Evolutionary conservation across 2,888 invertebrate genomes (phyloP).

Genomic region (Pseudococcus jackbeardsleyi): DNA sequence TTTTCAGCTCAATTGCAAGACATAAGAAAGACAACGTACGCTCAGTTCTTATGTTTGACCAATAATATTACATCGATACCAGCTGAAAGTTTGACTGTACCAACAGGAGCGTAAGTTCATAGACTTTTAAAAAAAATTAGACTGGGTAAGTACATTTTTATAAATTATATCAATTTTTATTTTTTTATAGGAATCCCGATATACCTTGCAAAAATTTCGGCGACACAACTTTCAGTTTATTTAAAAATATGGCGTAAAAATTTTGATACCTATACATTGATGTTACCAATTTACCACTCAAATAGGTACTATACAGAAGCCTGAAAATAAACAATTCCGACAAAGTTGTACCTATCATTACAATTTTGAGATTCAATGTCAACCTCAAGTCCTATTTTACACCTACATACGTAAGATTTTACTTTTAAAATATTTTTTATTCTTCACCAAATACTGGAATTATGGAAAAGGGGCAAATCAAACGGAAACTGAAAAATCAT

Average conservation of each 20-base stretch:
- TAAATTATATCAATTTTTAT: not conserved
- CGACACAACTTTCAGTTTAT: not conserved
- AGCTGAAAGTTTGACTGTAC: slow-evolving; percentile 67
- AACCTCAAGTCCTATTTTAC: too few relatives aligned
- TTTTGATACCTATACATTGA: not conserved
- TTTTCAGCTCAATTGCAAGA: slow-evolving; percentile 77
- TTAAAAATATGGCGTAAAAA: not conserved
- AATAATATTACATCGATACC: slow-evolving; percentile 78
- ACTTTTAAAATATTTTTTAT: too few relatives aligned
- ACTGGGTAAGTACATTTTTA: not conserved
- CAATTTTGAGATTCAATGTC: not conserved
- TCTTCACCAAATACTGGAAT: too few relatives aligned
- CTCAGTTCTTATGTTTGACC: slow-evolving; percentile 84
- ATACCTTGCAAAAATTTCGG: not conserved
- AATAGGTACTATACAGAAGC: not conserved
- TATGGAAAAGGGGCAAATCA: too few relatives aligned
- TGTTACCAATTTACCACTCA: not conserved
- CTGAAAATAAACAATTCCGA: not conserved
- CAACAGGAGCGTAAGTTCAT: not conserved
- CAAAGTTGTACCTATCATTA: not conserved
- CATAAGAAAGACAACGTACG: slow-evolving; percentile 82
- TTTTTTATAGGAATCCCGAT: slow-evolving; percentile 1
- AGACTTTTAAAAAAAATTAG: not conserved
- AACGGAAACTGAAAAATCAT: too few relatives aligned
- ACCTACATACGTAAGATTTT: too few relatives aligned